These are phyloP conservation scores for Dascillus cervinus DNA, from an alignment of 2,888 invertebrate species.

Conservation along the genomic window DNA sequence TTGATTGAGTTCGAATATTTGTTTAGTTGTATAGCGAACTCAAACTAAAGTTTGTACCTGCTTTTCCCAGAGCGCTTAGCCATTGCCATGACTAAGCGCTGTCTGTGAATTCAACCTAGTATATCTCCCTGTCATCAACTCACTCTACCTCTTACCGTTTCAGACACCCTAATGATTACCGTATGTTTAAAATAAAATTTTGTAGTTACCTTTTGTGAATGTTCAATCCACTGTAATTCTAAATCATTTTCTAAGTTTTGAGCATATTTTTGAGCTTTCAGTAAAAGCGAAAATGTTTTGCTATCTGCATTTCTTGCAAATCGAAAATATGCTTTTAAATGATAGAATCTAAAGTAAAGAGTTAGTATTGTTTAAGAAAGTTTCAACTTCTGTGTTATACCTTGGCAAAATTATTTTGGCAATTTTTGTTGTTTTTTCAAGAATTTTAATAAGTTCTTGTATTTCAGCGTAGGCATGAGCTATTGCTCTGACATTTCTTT, in stretches of 20 bases:
- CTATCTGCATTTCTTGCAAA: conserved; percentile 43
- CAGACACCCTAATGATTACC: conserved; percentile 4
- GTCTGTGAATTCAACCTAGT: too few relatives aligned
- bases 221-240: conserved; percentile 45
- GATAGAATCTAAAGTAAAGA: conserved; percentile 41
- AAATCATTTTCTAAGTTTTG: conserved; percentile 38
- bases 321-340: conserved; percentile 48
- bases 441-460: conserved; percentile 25
- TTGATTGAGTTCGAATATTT: too few relatives aligned
- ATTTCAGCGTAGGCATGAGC: conserved; percentile 29
- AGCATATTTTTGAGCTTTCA: conserved; percentile 39
- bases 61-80: too few relatives aligned
- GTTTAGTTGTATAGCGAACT: too few relatives aligned
- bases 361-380: background rate
- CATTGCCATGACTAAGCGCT: too few relatives aligned
- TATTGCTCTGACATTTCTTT: conserved; percentile 27
- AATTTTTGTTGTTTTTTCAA: conserved; percentile 27
- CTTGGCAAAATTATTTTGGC: conserved; percentile 36
- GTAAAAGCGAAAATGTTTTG: conserved; percentile 38
- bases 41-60: too few relatives aligned
- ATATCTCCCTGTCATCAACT: too few relatives aligned
- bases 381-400: conserved; percentile 24
- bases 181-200: background rate
- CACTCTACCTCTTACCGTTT: too few relatives aligned
- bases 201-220: conserved; percentile 44